phyloP scores from a whole-genome alignment of 2,113 vertebrate genomes.

The Callopanchax toddi region DNA sequence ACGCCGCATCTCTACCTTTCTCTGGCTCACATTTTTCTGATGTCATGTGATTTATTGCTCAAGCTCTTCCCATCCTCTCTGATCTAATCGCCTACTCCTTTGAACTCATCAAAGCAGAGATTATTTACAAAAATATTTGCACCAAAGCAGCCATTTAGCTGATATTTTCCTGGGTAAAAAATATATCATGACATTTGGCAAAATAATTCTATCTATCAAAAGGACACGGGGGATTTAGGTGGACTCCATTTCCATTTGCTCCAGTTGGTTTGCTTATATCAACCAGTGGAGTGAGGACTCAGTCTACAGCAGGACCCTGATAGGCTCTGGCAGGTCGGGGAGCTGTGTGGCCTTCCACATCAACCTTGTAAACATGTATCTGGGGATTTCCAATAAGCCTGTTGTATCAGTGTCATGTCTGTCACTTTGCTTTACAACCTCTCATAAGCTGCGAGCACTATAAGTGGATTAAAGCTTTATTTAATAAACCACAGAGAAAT shows the following conservation, averaged over 20 bases:
- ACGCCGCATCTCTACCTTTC: not conserved
- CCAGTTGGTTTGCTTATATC: not conserved
- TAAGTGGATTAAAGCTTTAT: constrained; percentile 52
- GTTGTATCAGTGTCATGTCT: constrained; percentile 38
- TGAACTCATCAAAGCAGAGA: constrained; percentile 11
- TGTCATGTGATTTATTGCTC: constrained; percentile 14
- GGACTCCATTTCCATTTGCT: not conserved
- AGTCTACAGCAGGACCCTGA: constrained; percentile 3
- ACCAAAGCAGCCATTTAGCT: not conserved
- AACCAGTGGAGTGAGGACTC: not conserved
- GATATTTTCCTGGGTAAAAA: not conserved
- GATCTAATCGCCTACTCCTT: constrained; percentile 11
- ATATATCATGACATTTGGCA: not conserved
- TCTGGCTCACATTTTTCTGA: constrained; percentile 18
- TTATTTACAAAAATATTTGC: not conserved
- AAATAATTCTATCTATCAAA: constrained; percentile 7
- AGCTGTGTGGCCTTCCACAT: constrained; percentile 15
- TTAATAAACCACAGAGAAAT: constrained; percentile 37
- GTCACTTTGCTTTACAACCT: constrained; percentile 27
- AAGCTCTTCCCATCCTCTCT: constrained; percentile 18
- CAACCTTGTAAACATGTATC: constrained; percentile 33
- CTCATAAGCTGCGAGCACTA: constrained; percentile 14
- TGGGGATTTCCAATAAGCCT: constrained; percentile 40
- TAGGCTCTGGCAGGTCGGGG: constrained; percentile 8
- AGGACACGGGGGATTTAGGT: not conserved